These are phyloP conservation scores for Chaetodon auriga DNA, from an alignment of 2,113 vertebrate species.

Conservation along the genomic window DNA sequence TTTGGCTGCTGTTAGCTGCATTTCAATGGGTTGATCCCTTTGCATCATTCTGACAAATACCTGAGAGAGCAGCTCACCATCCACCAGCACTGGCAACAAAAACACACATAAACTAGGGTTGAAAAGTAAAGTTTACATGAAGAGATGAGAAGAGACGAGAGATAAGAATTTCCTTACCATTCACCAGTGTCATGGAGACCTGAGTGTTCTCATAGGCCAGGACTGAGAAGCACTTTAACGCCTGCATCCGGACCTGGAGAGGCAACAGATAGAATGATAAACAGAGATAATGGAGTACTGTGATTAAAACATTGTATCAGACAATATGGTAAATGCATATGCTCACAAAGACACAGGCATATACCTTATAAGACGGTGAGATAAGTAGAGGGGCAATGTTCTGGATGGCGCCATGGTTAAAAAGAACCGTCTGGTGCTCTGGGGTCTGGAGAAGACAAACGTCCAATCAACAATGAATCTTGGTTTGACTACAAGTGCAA, in stretches of 20 bases:
- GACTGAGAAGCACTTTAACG: conserved; percentile 98
- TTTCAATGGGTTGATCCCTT: conserved; percentile 98
- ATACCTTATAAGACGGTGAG: conserved; percentile 96
- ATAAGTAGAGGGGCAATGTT: conserved; percentile 95
- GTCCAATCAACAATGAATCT: neutral
- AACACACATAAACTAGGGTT: neutral
- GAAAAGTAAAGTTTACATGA: neutral
- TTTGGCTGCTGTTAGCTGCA: conserved; percentile 99
- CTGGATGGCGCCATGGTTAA: conserved; percentile 96
- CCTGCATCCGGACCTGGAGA: conserved; percentile 96
- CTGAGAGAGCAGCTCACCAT: conserved; percentile 94
- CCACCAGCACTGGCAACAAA: conserved; percentile 90
- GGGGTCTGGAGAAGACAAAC: conserved; percentile 87
- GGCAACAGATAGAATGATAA: neutral
- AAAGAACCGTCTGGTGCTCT: conserved; percentile 97
- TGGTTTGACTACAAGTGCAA: neutral
- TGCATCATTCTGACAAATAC: conserved; percentile 99
- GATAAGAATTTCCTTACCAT: conserved; percentile 86
- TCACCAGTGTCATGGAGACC: conserved; percentile 96
- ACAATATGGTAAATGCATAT: neutral
- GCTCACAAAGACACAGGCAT: neutral
- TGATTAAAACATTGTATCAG: neutral
- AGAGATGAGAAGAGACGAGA: neutral
- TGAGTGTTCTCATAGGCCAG: conserved; percentile 98
- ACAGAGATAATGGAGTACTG: neutral